Percentiles rank a stretch among this genome's conserved stretches.
Evolutionary conservation across 2,113 vertebrate genomes (phyloP).

Genomic region (Hemibagrus wyckioides): DNA sequence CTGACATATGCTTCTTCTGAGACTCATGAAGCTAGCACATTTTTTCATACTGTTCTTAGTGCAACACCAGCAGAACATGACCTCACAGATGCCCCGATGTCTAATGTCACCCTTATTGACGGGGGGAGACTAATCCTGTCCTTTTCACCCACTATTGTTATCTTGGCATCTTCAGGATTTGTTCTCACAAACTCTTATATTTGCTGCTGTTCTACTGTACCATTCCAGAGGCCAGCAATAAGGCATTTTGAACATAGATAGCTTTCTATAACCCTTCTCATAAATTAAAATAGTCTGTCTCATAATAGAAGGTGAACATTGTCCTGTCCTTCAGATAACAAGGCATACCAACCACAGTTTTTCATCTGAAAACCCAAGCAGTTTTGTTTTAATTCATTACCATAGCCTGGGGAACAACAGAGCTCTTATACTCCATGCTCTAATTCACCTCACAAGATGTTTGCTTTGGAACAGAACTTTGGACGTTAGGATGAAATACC

Average conservation of each 20-base stretch:
- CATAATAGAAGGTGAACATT: background rate
- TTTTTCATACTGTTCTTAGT: background rate
- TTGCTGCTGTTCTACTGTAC: background rate
- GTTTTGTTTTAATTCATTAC: background rate
- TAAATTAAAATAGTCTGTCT: background rate
- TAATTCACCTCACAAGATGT: background rate
- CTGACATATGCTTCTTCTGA: background rate
- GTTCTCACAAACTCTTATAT: background rate
- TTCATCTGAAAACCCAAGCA: conserved; percentile 5
- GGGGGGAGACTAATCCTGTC: background rate
- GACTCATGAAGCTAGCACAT: background rate
- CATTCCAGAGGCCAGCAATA: background rate
- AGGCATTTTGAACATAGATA: background rate
- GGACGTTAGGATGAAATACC: background rate
- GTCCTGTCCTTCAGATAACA: conserved; percentile 29
- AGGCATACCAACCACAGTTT: conserved; percentile 15
- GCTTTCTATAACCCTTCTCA: background rate
- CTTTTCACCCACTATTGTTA: background rate
- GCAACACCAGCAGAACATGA: background rate
- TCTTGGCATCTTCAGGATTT: background rate
- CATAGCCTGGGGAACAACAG: background rate
- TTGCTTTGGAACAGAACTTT: background rate
- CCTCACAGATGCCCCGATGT: background rate
- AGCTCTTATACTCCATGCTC: background rate
- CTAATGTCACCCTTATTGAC: background rate